These are phyloP conservation scores for Balaeniceps rex DNA, from an alignment of 2,113 vertebrate species.

Conservation along the genomic window DNA sequence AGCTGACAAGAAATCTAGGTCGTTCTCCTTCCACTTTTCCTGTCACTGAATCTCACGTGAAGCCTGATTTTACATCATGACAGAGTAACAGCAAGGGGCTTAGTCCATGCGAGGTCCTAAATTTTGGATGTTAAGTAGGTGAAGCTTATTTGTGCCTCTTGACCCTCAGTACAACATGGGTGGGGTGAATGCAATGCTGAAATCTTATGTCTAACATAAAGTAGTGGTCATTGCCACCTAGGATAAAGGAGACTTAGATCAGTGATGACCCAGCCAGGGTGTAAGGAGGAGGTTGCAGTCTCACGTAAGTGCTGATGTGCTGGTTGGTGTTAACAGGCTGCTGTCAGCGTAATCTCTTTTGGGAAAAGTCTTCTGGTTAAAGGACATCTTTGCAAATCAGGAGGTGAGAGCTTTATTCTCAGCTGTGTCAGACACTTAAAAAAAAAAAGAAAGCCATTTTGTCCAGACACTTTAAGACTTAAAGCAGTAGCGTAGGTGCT, in stretches of 20 bases:
- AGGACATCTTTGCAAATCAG: background rate
- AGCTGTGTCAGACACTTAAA: background rate
- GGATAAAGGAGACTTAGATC: background rate
- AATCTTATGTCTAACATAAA: background rate
- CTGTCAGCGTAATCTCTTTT: background rate
- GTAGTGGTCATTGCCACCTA: background rate
- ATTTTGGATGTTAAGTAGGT: background rate
- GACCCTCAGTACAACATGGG: background rate
- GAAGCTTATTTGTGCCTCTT: background rate
- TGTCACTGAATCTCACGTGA: rapidly evolving
- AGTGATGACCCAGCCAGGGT: background rate
- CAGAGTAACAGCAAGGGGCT: background rate
- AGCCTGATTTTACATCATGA: background rate
- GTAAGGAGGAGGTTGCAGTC: background rate
- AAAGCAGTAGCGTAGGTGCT: background rate
- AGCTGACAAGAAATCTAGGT: background rate
- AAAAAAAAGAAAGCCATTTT: background rate
- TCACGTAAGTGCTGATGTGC: background rate
- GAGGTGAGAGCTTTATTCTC: background rate
- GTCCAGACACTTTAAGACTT: background rate
- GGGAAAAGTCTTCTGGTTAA: background rate
- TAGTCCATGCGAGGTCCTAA: no score
- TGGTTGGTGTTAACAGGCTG: background rate
- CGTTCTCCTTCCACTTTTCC: background rate
- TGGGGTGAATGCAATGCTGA: background rate